Conservation (phyloP, 1,140 invertebrate genomes). For the Cydia amplana region DNA sequence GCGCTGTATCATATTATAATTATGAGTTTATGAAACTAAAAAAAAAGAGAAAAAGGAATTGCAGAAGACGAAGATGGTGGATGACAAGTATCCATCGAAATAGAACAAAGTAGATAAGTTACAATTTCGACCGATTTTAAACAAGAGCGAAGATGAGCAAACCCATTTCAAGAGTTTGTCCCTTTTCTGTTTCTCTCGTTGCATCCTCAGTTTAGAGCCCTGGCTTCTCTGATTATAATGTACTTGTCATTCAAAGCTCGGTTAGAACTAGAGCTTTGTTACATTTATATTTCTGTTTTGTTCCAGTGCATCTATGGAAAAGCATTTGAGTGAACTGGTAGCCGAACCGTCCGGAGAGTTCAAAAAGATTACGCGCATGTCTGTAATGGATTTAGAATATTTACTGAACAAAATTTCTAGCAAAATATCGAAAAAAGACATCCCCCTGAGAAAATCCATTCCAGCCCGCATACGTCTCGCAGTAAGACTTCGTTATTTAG, state of each 20-base stretch:
- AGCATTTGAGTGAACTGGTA: constrained; percentile 33
- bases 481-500: constrained; percentile 41
- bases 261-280: constrained; percentile 5
- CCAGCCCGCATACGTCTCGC: constrained; percentile 38
- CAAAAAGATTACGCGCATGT: constrained; percentile 40
- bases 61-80: too few species aligned
- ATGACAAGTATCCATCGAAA: constrained; percentile 35
- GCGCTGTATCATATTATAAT: too few species aligned
- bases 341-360: constrained; percentile 40
- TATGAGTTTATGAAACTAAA: too few species aligned
- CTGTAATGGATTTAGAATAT: constrained; percentile 36
- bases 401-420: constrained; percentile 38
- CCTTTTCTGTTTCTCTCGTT: background rate
- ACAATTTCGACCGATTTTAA: background rate
- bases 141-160: background rate
- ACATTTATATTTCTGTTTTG: constrained; percentile 1
- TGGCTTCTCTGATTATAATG: too few species aligned
- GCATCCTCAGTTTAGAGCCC: too few species aligned
- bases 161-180: constrained; percentile 25
- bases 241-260: too few species aligned
- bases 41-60: too few species aligned
- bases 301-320: constrained; percentile 35
- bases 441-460: constrained; percentile 39
- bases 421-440: constrained; percentile 40
- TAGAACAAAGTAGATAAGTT: constrained; percentile 39